Evolutionary conservation across 2,888 invertebrate species (phyloP).

Genomic region (Ligdia adustata): DNA sequence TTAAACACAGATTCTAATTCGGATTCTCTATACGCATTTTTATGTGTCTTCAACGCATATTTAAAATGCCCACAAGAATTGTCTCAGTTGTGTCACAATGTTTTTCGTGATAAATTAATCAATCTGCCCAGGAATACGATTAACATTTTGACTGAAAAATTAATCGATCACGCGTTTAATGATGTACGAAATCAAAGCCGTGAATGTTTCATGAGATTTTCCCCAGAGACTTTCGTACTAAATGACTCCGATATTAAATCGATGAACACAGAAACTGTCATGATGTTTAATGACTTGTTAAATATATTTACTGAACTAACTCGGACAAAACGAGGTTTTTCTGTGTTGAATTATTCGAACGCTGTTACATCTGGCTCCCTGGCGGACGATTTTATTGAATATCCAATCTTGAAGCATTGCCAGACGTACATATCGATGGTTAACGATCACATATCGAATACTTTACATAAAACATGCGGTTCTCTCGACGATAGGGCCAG

Average conservation of each 20-base stretch:
- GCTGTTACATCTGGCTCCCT: slow-evolving; percentile 69
- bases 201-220: slow-evolving; percentile 55
- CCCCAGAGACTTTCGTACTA: slow-evolving; percentile 51
- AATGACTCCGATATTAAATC: slow-evolving; percentile 37
- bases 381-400: slow-evolving; percentile 75
- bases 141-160: slow-evolving; percentile 30
- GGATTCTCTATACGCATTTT: slow-evolving; percentile 40
- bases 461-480: slow-evolving; percentile 53
- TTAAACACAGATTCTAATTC: slow-evolving; percentile 22
- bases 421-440: slow-evolving; percentile 70
- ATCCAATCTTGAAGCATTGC: slow-evolving; percentile 82
- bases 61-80: slow-evolving; percentile 55
- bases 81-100: slow-evolving; percentile 40
- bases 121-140: slow-evolving; percentile 29
- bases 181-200: slow-evolving; percentile 33
- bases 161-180: slow-evolving; percentile 51
- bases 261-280: slow-evolving; percentile 68
- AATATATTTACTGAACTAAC: slow-evolving; percentile 40
- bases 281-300: slow-evolving; percentile 71
- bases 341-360: slow-evolving; percentile 78
- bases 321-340: slow-evolving; percentile 49
- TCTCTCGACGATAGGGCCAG: slow-evolving; percentile 60
- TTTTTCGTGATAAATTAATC: slow-evolving; percentile 43
- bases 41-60: slow-evolving; percentile 55
- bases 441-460: slow-evolving; percentile 66